phyloP scores from a whole-genome alignment of 2,888 invertebrate species.

The Trissonchulus latispiculum region DNA sequence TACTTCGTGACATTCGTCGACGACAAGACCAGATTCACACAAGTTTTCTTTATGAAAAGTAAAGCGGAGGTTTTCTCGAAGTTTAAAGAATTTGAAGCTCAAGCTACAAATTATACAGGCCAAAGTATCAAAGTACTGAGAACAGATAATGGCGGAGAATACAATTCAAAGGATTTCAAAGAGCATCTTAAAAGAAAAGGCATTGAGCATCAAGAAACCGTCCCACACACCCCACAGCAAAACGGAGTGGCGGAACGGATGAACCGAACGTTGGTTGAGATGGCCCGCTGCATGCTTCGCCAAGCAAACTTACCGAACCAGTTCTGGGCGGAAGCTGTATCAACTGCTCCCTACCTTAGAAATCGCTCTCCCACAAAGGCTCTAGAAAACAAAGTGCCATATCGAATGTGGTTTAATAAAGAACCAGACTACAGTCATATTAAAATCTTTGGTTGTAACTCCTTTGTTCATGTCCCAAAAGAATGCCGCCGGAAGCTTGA shows the following conservation, averaged over 20 bases:
- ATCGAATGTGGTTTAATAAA: conserved; percentile 25
- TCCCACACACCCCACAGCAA: conserved; percentile 26
- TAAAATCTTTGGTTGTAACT: conserved; percentile 26
- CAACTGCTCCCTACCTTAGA: background rate
- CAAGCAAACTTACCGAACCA: conserved; percentile 23
- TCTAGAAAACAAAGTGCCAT: conserved; percentile 25
- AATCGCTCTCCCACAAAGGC: conserved; percentile 27
- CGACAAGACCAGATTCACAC: conserved; percentile 24
- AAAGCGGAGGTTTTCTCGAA: background rate
- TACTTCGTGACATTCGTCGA: too few species aligned
- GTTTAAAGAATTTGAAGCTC: conserved; percentile 13
- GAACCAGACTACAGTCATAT: conserved; percentile 25
- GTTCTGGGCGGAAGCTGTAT: conserved; percentile 29
- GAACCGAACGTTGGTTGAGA: conserved; percentile 31
- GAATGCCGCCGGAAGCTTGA: conserved; percentile 21
- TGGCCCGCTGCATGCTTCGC: conserved; percentile 25
- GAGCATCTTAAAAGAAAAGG: conserved; percentile 24
- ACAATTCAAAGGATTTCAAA: conserved; percentile 22
- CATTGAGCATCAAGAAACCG: conserved; percentile 27
- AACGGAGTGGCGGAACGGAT: conserved; percentile 23
- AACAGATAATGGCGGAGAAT: conserved; percentile 18
- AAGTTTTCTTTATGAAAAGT: conserved; percentile 29
- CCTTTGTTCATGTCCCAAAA: conserved; percentile 23
- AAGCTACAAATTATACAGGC: conserved; percentile 7
- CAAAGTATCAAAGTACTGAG: conserved; percentile 21